These are phyloP conservation scores for Lordiphosa clarofinis DNA, from an alignment of 1,140 invertebrate genomes.

Conservation along the genomic window DNA sequence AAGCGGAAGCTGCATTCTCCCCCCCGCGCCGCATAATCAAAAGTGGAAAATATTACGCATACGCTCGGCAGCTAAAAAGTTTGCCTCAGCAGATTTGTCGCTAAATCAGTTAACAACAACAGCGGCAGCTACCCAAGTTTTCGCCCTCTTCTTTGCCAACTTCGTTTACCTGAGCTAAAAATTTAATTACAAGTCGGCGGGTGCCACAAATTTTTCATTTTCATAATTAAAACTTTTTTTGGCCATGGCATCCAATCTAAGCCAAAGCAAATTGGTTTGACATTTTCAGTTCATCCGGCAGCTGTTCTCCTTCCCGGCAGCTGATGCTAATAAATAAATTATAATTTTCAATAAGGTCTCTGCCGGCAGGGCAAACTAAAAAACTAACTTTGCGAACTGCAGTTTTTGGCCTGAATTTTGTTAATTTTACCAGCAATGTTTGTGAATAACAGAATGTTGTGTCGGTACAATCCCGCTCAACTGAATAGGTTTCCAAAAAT, in stretches of 20 bases:
- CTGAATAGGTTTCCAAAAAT: too few relatives aligned
- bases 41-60: too few relatives aligned
- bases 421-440: too few relatives aligned
- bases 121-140: slow-evolving; percentile 25
- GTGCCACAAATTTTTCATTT: slow-evolving; percentile 48
- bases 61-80: too few relatives aligned
- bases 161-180: slow-evolving; percentile 49
- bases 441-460: too few relatives aligned
- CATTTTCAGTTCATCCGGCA: slow-evolving; percentile 44
- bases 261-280: slow-evolving; percentile 60
- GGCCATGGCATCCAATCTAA: slow-evolving; percentile 55
- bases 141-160: slow-evolving; percentile 16
- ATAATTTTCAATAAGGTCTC: slow-evolving; percentile 67
- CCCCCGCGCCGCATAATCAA: too few relatives aligned
- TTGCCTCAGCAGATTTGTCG: too few relatives aligned
- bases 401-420: too few relatives aligned
- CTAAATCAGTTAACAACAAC: slow-evolving; percentile 11
- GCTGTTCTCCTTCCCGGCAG: slow-evolving; percentile 5
- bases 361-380: slow-evolving; percentile 24
- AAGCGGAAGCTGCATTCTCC: too few relatives aligned
- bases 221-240: slow-evolving; percentile 68
- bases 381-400: slow-evolving; percentile 22
- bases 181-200: slow-evolving; percentile 53
- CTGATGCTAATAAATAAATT: slow-evolving; percentile 61
- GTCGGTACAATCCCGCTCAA: too few relatives aligned